Evolutionary conservation across 1,140 invertebrate species (phyloP).

Genomic region (Phymastichus coffea): DNA sequence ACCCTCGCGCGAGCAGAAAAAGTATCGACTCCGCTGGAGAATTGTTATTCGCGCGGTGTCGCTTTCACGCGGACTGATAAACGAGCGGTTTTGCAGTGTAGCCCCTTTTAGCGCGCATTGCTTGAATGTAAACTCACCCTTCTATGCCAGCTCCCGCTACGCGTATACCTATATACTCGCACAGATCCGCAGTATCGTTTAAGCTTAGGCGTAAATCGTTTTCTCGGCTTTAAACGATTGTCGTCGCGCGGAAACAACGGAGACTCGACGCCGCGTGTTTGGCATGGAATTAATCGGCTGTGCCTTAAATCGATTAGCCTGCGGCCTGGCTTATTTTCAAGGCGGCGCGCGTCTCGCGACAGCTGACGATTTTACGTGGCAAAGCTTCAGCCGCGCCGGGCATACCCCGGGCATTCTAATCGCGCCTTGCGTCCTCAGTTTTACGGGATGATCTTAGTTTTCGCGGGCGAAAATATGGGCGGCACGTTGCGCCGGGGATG

Average conservation of each 20-base stretch:
- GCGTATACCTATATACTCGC: conserved; percentile 30
- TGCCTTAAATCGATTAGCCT: conserved; percentile 25
- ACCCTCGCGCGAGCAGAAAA: conserved; percentile 1
- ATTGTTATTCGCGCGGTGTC: conserved; percentile 57
- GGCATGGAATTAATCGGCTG: conserved; percentile 42
- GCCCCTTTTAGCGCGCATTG: conserved; percentile 30
- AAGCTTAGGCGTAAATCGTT: conserved; percentile 44
- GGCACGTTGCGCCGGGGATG: background rate
- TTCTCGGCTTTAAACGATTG: conserved; percentile 45
- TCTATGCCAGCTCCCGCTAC: conserved; percentile 34
- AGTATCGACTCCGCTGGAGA: conserved; percentile 21
- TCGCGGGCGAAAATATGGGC: too few relatives aligned
- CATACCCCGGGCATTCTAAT: too few relatives aligned
- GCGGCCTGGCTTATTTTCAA: conserved; percentile 1
- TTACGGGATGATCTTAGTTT: too few relatives aligned
- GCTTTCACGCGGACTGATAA: conserved; percentile 57
- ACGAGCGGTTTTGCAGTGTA: conserved; percentile 49
- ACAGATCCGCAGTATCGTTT: background rate
- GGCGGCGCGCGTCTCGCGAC: conserved; percentile 3
- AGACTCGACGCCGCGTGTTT: conserved; percentile 13
- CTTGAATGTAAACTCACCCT: conserved; percentile 51
- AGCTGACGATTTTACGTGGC: too few relatives aligned
- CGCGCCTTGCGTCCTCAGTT: too few relatives aligned
- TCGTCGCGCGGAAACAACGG: conserved; percentile 30
- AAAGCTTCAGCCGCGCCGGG: too few relatives aligned